A percentile compares a stretch with the other conserved stretches of the same genome.
These are phyloP conservation scores for Platyura marginata DNA, from an alignment of 1,140 invertebrate species.

Conservation along the genomic window DNA sequence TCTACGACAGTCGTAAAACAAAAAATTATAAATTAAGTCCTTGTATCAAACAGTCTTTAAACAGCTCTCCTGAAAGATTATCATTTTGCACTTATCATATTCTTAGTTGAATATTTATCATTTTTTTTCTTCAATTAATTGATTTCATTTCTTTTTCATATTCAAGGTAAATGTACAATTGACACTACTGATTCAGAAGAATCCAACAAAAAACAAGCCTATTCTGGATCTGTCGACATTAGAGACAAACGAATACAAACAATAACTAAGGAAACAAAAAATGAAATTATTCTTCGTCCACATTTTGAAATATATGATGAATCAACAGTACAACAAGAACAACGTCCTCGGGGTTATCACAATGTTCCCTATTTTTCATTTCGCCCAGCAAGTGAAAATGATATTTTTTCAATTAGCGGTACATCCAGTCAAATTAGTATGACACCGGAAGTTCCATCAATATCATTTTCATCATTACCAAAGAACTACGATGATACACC, in stretches of 20 bases:
- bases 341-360: conserved; percentile 14
- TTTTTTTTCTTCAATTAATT: not conserved
- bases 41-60: too few species aligned
- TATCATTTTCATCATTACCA: conserved; percentile 19
- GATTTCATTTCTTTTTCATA: not conserved
- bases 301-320: not conserved
- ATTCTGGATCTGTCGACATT: not conserved
- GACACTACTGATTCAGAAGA: not conserved
- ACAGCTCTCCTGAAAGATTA: too few species aligned
- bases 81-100: too few species aligned
- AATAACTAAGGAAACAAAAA: not conserved
- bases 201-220: not conserved
- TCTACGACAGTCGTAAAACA: too few species aligned
- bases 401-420: conserved; percentile 16
- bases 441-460: conserved; percentile 23
- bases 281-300: not conserved
- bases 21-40: too few species aligned
- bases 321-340: not conserved
- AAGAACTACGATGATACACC: conserved; percentile 25
- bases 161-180: not conserved
- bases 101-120: not conserved
- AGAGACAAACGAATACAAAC: too few species aligned
- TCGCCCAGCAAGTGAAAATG: conserved; percentile 17
- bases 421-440: conserved; percentile 19
- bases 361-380: conserved; percentile 20